Evolutionary conservation across 2,113 vertebrate genomes (phyloP).

Genomic region (Hepsetus odoe): DNA sequence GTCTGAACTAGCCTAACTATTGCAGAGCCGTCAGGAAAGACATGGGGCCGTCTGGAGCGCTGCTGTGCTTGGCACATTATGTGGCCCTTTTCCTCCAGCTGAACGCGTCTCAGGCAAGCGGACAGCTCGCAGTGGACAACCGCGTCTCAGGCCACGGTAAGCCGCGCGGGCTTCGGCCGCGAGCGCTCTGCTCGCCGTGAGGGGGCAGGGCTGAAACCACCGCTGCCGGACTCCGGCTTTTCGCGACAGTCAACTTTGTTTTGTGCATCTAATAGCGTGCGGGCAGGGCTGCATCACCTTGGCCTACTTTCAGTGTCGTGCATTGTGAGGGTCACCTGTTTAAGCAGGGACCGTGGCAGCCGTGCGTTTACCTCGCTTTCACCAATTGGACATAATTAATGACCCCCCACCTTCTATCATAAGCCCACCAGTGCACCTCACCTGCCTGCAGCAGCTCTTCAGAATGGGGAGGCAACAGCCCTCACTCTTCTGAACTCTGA

Average conservation of each 20-base stretch:
- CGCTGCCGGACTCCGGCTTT: neutral
- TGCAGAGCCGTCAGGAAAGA: constrained; percentile 62
- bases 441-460: no score
- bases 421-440: no score
- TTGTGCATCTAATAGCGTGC: no score
- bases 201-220: constrained; percentile 55
- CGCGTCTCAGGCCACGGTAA: constrained; percentile 83
- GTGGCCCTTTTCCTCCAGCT: constrained; percentile 89
- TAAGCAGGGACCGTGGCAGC: no score
- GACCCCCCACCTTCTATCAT: no score
- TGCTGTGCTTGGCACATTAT: constrained; percentile 83
- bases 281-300: neutral
- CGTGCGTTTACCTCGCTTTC: no score
- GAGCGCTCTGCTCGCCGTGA: constrained; percentile 32
- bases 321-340: neutral
- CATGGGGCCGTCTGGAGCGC: constrained; percentile 81
- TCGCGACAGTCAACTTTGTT: neutral
- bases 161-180: no score
- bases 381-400: no score
- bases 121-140: constrained; percentile 78
- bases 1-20: constrained; percentile 57
- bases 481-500: no score
- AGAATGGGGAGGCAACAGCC: no score
- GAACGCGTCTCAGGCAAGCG: constrained; percentile 76
- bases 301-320: neutral